Base-by-base conservation (phyloP, 2,797 vertebrate species). In the Ficedula albicollis region DNA sequence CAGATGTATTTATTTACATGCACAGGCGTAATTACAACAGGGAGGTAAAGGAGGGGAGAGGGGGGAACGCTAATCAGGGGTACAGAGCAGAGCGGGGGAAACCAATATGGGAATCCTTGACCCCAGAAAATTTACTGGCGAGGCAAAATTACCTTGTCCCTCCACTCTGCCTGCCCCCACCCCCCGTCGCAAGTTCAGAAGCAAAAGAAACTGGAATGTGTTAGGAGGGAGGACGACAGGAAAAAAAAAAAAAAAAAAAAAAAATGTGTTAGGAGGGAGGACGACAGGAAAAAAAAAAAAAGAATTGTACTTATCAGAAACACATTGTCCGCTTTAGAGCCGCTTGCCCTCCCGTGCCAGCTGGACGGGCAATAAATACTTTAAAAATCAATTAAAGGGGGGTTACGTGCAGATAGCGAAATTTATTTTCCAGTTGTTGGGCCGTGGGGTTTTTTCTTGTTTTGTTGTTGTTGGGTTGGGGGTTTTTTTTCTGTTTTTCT, bases 131-230 rank as follows among this genome's bases (percentile, higher is more conserved):
- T 84, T 59, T 69, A 86, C 67, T 49, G 67, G 63, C 55, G 7
- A 9, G 63, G 77, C 84, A 87, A 96, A 94, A 44, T 17, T 82
- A 88, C 93, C 93, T 96, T 30, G 91, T 93, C 73, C 84, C 89
- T 79, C 73, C 17, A 3, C 55, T 51, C 59, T 39, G 72, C 4
- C 78, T 54, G 17, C 90, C 74, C 48, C 85, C 94, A 73, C n/a
- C 60, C 69, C 93, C 62, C 72, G 38, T 16, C 68, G 92, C 92
- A 97, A 96, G 95, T 97, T 97, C 96, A 96, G 96, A 90, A 97
- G 96, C 89, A 75, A 84, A 94, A 95, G 93, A 96, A 97, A 97
- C 94, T 96, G 96, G 96, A 97, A 97, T 95, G 95, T 90, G 97
- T 97, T 97, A 97, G 95, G 75, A 79, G 64, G 79, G 94, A 96